Evolutionary conservation across 2,888 invertebrate species (phyloP), one percentile per base, ranked within the genome.

Genomic region (Prosapia bicincta): DNA sequence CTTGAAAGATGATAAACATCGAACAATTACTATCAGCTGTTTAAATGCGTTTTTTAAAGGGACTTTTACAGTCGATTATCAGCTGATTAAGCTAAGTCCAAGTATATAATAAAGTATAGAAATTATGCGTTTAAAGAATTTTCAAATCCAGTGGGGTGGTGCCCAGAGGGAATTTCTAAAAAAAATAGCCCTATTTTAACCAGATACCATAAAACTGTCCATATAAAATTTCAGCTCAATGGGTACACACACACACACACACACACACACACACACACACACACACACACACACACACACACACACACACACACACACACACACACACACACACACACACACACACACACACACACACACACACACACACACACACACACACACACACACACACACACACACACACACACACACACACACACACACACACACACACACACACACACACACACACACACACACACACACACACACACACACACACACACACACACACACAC

Each of bases 191-290:
- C n/a, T n/a, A n/a, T n/a, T n/a, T n/a, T n/a, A n/a, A n/a, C n/a
- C n/a, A n/a, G n/a, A n/a, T n/a, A n/a, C n/a, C n/a, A 10, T 9
- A 13, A 13, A 13, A 32, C n/a, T 30, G n/a, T n/a, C n/a, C n/a
- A n/a, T n/a, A n/a, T n/a, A n/a, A n/a, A n/a, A n/a, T n/a, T n/a
- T n/a, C n/a, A 70, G 20, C 15, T 70, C 20, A 30, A 72, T 72
- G 74, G 54, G 75, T 66, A 66, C 67, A 65, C 72, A 78, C 71
- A 69, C 26, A 78, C 68, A 68, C 68, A 68, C 67, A 71, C 38
- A 69, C 77, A 75, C 54, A 54, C 72, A 65, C 70, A 23, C 66
- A 76, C 72, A 66, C 69, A 73, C 66, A 30, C 32, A 28, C 67
- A 70, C 26, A 70, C 26, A 70, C 23, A 70, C 26, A 70, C 23